Evolutionary conservation across 2,888 invertebrate genomes (phyloP), one percentile per base, ranked within the genome.

Genomic region (Nyleta sp.): DNA sequence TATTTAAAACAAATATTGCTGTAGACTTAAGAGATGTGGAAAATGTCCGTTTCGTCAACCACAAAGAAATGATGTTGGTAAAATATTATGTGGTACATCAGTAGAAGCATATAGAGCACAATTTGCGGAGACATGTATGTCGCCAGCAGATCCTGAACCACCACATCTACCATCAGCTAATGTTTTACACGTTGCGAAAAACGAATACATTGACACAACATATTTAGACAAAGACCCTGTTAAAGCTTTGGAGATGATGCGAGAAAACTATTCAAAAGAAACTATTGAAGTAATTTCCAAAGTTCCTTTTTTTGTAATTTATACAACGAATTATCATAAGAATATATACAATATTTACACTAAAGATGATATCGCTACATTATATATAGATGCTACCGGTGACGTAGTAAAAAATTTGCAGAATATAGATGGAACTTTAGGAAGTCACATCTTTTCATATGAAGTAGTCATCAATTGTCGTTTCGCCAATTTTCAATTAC

Each of bases 11-110:
- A n/a, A n/a, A n/a, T n/a, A n/a, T n/a, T n/a, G n/a, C n/a, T n/a
- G n/a, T n/a, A n/a, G n/a, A n/a, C n/a, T n/a, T n/a, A n/a, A n/a
- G n/a, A n/a, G n/a, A 28, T 71, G 71, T 15, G 44, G 53, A 3
- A 71, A 71, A 53, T 10, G 71, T 11, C 18, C 28, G 8, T 15
- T 71, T 11, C 52, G 71, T 8, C 33, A 38, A 31, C 62, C 62
- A 11, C 13, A 15, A 13, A 48, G 71, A 38, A 11, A 5, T 2
- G 5, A n/a, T 11, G 15, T 53, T 17, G 70, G 24, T 1, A 38
- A 71, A 53, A 5, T 1, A 11, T 62, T 71, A 22, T 11, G 24
- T 3, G 28, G 78, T 80, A 42, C 78, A 83, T 83, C 84, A 83
- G 35, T 60, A 0, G 60, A 67, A 24, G 0, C 7, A 7, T 68